phyloP scores from a whole-genome alignment of 92 coral and sea anemone genomes.

The Palythoa grandiflora region DNA sequence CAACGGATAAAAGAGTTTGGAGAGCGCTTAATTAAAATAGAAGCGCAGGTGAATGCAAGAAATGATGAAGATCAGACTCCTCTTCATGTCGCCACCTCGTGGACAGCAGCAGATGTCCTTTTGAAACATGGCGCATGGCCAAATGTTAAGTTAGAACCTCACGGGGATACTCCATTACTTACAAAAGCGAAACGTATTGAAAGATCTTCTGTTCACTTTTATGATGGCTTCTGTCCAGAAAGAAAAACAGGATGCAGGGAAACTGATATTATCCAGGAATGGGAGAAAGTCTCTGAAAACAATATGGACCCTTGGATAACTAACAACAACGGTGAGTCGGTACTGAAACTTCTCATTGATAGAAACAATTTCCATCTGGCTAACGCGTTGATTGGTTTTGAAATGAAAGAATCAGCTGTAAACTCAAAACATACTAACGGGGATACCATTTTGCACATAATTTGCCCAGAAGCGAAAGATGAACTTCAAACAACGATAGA shows the following conservation, averaged over 20 bases:
- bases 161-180: constrained; percentile 14
- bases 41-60: too few relatives aligned
- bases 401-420: background rate
- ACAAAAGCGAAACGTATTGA: background rate
- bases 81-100: background rate
- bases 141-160: background rate
- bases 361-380: background rate
- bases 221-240: background rate
- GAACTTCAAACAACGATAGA: background rate
- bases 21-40: too few relatives aligned
- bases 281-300: background rate
- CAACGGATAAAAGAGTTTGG: too few relatives aligned
- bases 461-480: background rate
- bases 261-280: background rate
- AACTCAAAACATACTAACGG: too few relatives aligned
- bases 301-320: background rate
- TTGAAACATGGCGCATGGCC: background rate
- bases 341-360: background rate
- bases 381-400: background rate
- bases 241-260: background rate
- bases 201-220: background rate
- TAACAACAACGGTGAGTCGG: background rate
- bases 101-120: background rate
- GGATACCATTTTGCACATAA: background rate
- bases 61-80: too few relatives aligned